A percentile compares a stretch with the other conserved stretches of the same genome.
Conservation (phyloP, 2,888 invertebrate genomes). For the Eristalis intricaria region DNA sequence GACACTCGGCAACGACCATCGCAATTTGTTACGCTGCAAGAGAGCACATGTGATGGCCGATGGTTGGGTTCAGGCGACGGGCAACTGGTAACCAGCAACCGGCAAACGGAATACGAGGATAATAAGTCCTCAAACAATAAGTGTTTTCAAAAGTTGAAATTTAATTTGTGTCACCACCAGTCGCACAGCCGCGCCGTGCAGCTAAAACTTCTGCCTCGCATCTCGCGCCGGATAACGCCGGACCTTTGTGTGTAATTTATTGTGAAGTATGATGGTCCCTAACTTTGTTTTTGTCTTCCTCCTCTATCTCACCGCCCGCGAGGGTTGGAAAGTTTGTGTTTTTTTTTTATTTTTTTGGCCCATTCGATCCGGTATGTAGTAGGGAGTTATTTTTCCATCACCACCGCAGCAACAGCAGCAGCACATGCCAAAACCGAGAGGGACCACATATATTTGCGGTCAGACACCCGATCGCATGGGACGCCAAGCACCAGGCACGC, state of each 20-base stretch:
- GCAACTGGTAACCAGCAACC: background rate
- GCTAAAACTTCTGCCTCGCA: constrained; percentile 55
- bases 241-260: constrained; percentile 65
- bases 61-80: background rate
- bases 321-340: background rate
- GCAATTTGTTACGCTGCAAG: constrained; percentile 53
- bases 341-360: background rate
- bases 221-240: constrained; percentile 2
- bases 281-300: constrained; percentile 8
- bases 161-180: constrained; percentile 69
- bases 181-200: constrained; percentile 55
- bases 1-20: constrained; percentile 29
- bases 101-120: constrained; percentile 50
- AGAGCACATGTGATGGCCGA: constrained; percentile 6
- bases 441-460: constrained; percentile 62
- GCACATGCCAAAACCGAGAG: constrained; percentile 53
- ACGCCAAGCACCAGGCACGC: constrained; percentile 33
- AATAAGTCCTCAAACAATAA: constrained; percentile 70
- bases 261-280: constrained; percentile 52
- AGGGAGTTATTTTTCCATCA: background rate
- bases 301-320: background rate
- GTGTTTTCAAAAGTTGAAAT: constrained; percentile 70
- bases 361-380: too few relatives aligned
- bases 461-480: constrained; percentile 25
- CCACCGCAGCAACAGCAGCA: constrained; percentile 2